Evolutionary conservation across 2,797 vertebrate species (phyloP), one percentile per base, ranked within the genome.

Genomic region (Neosilurus mollespiculum): DNA sequence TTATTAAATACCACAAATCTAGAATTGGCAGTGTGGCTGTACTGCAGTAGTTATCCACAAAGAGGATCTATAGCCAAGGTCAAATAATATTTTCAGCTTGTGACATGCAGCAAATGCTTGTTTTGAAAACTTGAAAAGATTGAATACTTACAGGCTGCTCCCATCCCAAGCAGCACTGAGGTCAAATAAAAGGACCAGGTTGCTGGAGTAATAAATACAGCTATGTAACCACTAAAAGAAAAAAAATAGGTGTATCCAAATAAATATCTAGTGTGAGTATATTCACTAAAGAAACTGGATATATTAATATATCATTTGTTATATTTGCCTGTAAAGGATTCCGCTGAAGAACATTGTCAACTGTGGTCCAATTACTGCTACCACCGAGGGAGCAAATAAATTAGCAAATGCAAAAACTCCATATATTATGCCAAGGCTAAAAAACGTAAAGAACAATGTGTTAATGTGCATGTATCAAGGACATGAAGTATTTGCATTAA

Each of bases 391-490:
- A 9, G 95, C 93, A 1, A 95, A 88, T 70, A 96, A 87, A 88
- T 95, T 96, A 66, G 94, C 93, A 85, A 95, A 91, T 0, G 95
- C 95, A 87, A 96, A 96, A 24, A 96, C 89, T 78, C 94, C 95
- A 90, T 96, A 96, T 90, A 96, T 95, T 87, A 96, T 95, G 15
- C 95, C 95, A 37, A 96, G 93, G 85, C 95, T 96, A 89, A n/a
- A 76, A 88, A 86, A 81, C 81, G 26, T 58, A 61, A 59, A 3
- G 10, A 4, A 37, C 62, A 30, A 53, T 22, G 1, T 58, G 15
- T 78, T 24, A 24, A 79, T 43, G 30, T 79, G 12, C 5, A 37
- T 12, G 56, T 34, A 26, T 76, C 9, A 24, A 53, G 20, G 14
- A 16, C 16, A 37, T 54, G 20, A 85, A 56, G 30, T 62, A 7